Evolutionary conservation across 2,113 vertebrate genomes (phyloP).

Genomic region (Rhinogobius similis): DNA sequence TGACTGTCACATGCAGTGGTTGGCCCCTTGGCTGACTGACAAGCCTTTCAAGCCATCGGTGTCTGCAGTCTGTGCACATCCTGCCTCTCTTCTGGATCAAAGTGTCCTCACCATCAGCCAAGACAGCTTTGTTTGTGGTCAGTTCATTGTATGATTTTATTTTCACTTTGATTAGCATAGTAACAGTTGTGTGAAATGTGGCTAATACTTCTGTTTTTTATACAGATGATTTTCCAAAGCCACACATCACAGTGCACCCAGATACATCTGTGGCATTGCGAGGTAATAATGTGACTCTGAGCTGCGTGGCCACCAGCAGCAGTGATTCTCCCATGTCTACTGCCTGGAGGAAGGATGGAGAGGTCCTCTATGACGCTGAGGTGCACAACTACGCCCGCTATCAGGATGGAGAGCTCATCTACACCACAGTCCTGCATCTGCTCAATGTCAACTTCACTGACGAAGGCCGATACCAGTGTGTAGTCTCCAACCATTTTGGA

Average conservation of each 20-base stretch:
- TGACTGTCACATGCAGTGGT: slow-evolving; percentile 96
- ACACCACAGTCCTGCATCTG: slow-evolving; percentile 89
- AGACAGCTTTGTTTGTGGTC: slow-evolving; percentile 94
- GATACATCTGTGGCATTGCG: slow-evolving; percentile 92
- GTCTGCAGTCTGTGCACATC: slow-evolving; percentile 91
- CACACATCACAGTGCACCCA: slow-evolving; percentile 92
- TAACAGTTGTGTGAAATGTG: neutral
- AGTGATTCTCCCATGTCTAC: slow-evolving; percentile 96
- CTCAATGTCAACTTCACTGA: slow-evolving; percentile 87
- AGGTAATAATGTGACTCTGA: slow-evolving; percentile 91
- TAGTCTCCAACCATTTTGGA: slow-evolving; percentile 98
- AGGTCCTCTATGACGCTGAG: slow-evolving; percentile 87
- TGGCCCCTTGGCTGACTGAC: slow-evolving; percentile 90
- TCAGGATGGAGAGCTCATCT: slow-evolving; percentile 86
- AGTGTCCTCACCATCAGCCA: slow-evolving; percentile 85
- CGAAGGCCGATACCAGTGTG: slow-evolving; percentile 95
- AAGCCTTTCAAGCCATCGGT: slow-evolving; percentile 84
- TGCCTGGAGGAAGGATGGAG: slow-evolving; percentile 96
- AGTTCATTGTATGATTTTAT: slow-evolving; percentile 61
- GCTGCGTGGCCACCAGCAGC: slow-evolving; percentile 93
- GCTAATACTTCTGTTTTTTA: neutral
- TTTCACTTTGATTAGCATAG: neutral
- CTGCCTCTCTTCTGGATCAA: slow-evolving; percentile 85
- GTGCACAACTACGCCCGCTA: slow-evolving; percentile 89
- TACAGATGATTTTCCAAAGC: slow-evolving; percentile 97